Evolutionary conservation across 2,888 invertebrate species (phyloP).

Genomic region (Mycogona germanica): DNA sequence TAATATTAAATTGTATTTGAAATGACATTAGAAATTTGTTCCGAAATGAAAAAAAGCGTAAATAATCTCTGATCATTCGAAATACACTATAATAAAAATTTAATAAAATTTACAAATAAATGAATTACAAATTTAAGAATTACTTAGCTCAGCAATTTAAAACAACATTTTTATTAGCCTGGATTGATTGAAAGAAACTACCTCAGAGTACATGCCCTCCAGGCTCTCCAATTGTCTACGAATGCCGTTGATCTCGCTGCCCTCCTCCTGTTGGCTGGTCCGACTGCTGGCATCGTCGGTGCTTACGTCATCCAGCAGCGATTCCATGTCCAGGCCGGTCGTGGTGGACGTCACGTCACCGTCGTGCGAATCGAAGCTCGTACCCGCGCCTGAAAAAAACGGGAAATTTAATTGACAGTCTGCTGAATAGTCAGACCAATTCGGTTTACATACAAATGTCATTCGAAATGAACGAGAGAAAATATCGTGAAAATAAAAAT

Average conservation of each 20-base stretch:
- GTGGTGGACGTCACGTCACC: constrained; percentile 67
- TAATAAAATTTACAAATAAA: too few species aligned
- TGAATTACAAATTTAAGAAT: too few species aligned
- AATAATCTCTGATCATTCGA: too few species aligned
- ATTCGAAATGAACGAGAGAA: too few species aligned
- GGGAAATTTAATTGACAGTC: too few species aligned
- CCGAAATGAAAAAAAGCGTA: too few species aligned
- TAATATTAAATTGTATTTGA: too few species aligned
- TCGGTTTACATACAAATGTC: too few species aligned
- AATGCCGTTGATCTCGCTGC: constrained; percentile 60
- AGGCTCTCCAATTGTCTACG: constrained; percentile 66
- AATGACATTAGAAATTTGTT: too few species aligned
- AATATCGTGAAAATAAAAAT: too few species aligned
- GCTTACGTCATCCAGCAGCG: constrained; percentile 51
- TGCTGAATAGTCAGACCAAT: too few species aligned
- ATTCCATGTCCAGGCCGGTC: constrained; percentile 45
- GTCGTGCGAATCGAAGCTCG: constrained; percentile 36
- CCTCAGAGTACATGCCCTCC: constrained; percentile 79
- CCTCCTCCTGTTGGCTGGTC: constrained; percentile 48
- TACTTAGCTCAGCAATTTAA: background rate
- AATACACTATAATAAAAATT: too few species aligned
- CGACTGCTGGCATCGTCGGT: constrained; percentile 30
- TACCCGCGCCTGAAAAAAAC: constrained; percentile 7
- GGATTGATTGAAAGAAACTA: constrained; percentile 31
- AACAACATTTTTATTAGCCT: background rate